Base-by-base conservation (phyloP, 2,113 vertebrate genomes). In the Hiodon alosoides region DNA sequence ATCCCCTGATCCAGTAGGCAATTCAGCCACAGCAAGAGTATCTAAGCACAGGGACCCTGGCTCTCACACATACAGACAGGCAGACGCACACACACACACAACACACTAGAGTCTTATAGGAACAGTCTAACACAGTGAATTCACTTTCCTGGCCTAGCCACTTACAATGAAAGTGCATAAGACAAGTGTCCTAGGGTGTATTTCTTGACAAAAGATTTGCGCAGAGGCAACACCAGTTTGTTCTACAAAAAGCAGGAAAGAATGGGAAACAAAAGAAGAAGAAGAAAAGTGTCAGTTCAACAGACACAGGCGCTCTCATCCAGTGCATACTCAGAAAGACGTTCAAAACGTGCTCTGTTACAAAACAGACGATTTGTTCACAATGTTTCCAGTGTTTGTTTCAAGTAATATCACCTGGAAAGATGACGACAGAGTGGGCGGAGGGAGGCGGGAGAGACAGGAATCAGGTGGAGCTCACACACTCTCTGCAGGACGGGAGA, bases 171-270 rank as follows among this genome's bases (percentile, higher is more conserved):
- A 51, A 82, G 46, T 53, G 79, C 70, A 74, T 73, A 71, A 84
- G 76, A 83, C 64, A 86, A 81, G 82, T 82, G 80, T 81, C 84
- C 86, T 90, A 91, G 62, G 91, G 87, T 81, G 91, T 85, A 80
- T 93, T 94, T 91, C 94, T 89, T 85, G 88, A 93, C 73, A 93
- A 86, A 47, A 92, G 75, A 90, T 92, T 88, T 90, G 93, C 90
- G 81, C 90, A 93, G 85, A 93, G 86, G 89, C 92, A 93, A 91
- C 90, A 93, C 85, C 93, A 91, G 90, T 90, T 89, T 85, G 87
- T 91, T 93, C 92, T 94, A 89, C 14, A 88, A 86, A 84, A 84
- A 84, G 76, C 81, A 77, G 65, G 71, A 72, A 73, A 85, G 83
- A 87, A 60, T 75, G 50, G 79, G 75, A 76, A 86, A 84, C 71